phyloP scores from a whole-genome alignment of 2,888 invertebrate genomes.

The Calliphora vomitoria region DNA sequence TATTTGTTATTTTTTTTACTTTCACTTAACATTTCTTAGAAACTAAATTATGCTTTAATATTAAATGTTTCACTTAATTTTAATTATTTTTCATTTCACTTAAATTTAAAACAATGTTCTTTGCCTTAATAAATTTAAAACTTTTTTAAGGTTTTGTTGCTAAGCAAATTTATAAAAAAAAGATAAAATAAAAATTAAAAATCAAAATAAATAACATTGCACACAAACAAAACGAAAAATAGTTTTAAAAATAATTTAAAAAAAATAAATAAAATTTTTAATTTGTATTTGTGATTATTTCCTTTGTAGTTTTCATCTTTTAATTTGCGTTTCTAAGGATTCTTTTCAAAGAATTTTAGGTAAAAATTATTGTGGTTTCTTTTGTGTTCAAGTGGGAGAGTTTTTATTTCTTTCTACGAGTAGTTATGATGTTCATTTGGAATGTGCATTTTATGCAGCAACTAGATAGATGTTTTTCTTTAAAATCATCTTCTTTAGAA shows the following conservation, averaged over 20 bases:
- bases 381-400: constrained; percentile 45
- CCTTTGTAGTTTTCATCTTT: background rate
- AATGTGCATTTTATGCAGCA: constrained; percentile 70
- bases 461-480: constrained; percentile 40
- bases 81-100: constrained; percentile 61
- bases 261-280: constrained; percentile 39
- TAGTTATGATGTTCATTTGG: constrained; percentile 55
- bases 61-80: constrained; percentile 66
- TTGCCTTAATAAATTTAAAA: background rate
- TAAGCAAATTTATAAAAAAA: constrained; percentile 57
- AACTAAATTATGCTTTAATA: constrained; percentile 53
- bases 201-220: constrained; percentile 53
- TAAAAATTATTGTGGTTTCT: constrained; percentile 31
- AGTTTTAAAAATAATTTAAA: constrained; percentile 21
- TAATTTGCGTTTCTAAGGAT: background rate
- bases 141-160: constrained; percentile 35
- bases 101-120: constrained; percentile 21
- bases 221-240: constrained; percentile 37
- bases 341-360: constrained; percentile 20
- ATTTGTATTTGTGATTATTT: constrained; percentile 70
- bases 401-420: constrained; percentile 35
- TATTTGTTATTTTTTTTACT: constrained; percentile 57
- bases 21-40: constrained; percentile 70
- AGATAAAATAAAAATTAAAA: background rate
- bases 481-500: constrained; percentile 29